Evolutionary conservation across 2,113 vertebrate genomes (phyloP), one percentile per base, ranked within the genome.

Genomic region (Ramphastos sulfuratus): DNA sequence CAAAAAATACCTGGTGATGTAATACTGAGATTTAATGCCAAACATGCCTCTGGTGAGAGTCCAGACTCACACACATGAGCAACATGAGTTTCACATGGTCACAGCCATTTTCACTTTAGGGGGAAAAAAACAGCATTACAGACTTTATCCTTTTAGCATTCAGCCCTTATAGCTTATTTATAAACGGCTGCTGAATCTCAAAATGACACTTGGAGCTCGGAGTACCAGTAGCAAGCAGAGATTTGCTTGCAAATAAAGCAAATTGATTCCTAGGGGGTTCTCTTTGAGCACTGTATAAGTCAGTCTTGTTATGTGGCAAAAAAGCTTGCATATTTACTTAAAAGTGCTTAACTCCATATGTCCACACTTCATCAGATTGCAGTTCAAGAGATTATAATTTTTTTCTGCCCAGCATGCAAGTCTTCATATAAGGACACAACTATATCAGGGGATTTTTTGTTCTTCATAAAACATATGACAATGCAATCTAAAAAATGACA

Each of bases 231-330:
- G 67, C 54, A 92, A 86, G 54, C 31, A 76, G 85, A 74, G 15
- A 70, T 88, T 93, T 69, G 11, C 60, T 84, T 92, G 59, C 30
- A 91, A 92, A 89, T 93, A 96, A 92, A 95, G 82, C 39, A 59
- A 93, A 66, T 50, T 76, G 83, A 90, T 92, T 95, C 50, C 79
- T 89, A 69, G 20, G 61, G 13, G 6, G 24, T 81, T 91, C 35
- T 92, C 39, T 86, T 65, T 82, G 65, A 93, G 24, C 21, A 42
- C 35, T 60, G 24, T 78, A 4, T 78, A 48, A 70, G 63, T 55
- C 50, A 78, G 31, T 50, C 58, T 80, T 92, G 50, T 39, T 85
- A 79, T 48, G 28, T 71, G 39, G 48, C 33, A 63, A 66, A 89
- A 85, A 42, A 72, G 2, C 16, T 59, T 93, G 9, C 19, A n/a